Conservation (phyloP, 2,113 vertebrate species). For the Albula goreensis region DNA sequence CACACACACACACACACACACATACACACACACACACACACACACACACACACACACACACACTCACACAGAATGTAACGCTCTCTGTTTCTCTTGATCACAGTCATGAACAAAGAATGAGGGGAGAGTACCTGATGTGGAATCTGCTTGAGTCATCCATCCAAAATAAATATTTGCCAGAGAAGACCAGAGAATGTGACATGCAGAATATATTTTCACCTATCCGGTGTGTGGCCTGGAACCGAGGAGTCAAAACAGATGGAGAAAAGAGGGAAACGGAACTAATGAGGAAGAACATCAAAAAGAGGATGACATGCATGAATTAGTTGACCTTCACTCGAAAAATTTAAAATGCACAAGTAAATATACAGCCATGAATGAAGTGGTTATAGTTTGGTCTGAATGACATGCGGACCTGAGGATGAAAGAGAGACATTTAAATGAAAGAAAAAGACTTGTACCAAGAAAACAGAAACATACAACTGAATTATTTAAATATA, state of each 20-base stretch:
- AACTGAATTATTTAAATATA: conserved; percentile 57
- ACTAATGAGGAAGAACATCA: conserved; percentile 31
- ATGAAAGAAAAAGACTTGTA: conserved; percentile 37
- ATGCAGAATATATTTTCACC: background rate
- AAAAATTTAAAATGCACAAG: conserved; percentile 45
- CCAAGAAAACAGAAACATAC: conserved; percentile 27
- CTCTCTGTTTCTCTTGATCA: conserved; percentile 21
- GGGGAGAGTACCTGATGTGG: conserved; percentile 9
- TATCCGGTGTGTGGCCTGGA: background rate
- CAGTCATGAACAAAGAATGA: conserved; percentile 33
- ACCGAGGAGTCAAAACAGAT: background rate
- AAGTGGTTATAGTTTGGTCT: conserved; percentile 33
- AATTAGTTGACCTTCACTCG: conserved; percentile 67
- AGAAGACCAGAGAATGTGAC: background rate
- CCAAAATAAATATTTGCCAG: background rate
- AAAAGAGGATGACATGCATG: conserved; percentile 68
- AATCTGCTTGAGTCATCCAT: conserved; percentile 14
- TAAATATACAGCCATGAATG: conserved; percentile 44
- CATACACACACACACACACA: background rate
- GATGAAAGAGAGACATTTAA: conserved; percentile 6
- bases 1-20: background rate
- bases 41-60: background rate
- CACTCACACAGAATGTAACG: background rate
- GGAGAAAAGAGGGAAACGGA: background rate
- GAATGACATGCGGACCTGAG: conserved; percentile 27